phyloP scores from a whole-genome alignment of 2,113 vertebrate genomes.

The Callopanchax toddi region DNA sequence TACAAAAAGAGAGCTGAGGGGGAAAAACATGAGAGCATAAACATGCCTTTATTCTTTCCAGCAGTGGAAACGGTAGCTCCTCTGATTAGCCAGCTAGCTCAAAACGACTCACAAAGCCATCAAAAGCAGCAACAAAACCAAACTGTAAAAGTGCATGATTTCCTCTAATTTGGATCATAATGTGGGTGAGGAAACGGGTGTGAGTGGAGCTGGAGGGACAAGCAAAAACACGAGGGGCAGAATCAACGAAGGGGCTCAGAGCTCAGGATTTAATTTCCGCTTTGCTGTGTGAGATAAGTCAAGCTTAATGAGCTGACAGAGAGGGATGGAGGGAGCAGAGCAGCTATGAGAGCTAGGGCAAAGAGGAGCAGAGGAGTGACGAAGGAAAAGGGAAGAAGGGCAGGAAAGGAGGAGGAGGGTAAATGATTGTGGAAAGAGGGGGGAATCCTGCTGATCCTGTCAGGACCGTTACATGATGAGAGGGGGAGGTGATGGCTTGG shows the following conservation, averaged over 20 bases:
- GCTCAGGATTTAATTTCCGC: constrained; percentile 75
- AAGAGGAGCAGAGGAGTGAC: constrained; percentile 33
- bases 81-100: constrained; percentile 3
- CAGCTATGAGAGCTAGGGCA: constrained; percentile 41
- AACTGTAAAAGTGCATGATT: constrained; percentile 8
- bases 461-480: constrained; percentile 13
- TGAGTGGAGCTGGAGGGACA: background rate
- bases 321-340: constrained; percentile 58
- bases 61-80: background rate
- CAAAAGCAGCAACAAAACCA: background rate
- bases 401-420: constrained; percentile 16
- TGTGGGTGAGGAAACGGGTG: constrained; percentile 13
- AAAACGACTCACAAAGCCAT: constrained; percentile 6
- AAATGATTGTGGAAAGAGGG: constrained; percentile 41
- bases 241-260: constrained; percentile 40
- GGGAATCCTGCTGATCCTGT: constrained; percentile 46
- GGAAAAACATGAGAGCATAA: background rate
- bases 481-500: constrained; percentile 20
- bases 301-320: constrained; percentile 76
- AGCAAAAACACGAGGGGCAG: constrained; percentile 40
- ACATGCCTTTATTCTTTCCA: background rate
- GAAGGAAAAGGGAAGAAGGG: constrained; percentile 28
- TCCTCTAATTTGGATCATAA: constrained; percentile 30
- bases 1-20: background rate
- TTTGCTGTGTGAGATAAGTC: constrained; percentile 73